Conservation (phyloP, 2,888 invertebrate genomes). For the Sinopyrophorus schimmeli region DNA sequence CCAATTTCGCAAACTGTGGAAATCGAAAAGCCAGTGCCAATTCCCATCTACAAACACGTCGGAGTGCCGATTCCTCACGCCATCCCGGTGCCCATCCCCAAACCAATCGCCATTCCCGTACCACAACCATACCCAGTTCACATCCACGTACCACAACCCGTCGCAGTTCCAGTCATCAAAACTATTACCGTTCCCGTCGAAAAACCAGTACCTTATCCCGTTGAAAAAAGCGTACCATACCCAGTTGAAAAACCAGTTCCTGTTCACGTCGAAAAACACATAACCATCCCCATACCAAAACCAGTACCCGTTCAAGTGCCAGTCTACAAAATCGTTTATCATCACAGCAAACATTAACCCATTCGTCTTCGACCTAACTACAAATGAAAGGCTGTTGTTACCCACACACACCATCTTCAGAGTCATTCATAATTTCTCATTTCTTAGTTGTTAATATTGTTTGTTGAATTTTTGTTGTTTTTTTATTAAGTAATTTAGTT, state of each 20-base stretch:
- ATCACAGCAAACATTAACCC: slow-evolving; percentile 62
- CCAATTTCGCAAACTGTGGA: slow-evolving; percentile 68
- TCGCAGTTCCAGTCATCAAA: slow-evolving; percentile 70
- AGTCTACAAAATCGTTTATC: slow-evolving; percentile 72
- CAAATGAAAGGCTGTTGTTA: slow-evolving; percentile 28
- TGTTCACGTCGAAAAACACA: slow-evolving; percentile 69
- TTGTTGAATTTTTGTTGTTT: slow-evolving; percentile 15
- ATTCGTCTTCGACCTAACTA: slow-evolving; percentile 5
- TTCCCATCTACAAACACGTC: slow-evolving; percentile 60
- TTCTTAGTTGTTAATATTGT: slow-evolving; percentile 18
- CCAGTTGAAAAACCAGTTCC: slow-evolving; percentile 71
- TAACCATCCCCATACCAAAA: slow-evolving; percentile 69
- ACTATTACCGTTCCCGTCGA: slow-evolving; percentile 71
- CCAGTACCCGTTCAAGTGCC: slow-evolving; percentile 73
- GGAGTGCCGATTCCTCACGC: slow-evolving; percentile 55
- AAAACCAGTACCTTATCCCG: slow-evolving; percentile 72
- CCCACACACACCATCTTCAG: slow-evolving; percentile 30
- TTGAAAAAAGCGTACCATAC: slow-evolving; percentile 67
- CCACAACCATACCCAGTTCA: slow-evolving; percentile 72
- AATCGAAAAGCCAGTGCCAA: slow-evolving; percentile 66
- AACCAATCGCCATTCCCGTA: slow-evolving; percentile 68
- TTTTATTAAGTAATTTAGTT: too few relatives aligned
- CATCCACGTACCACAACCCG: slow-evolving; percentile 68
- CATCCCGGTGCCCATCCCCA: slow-evolving; percentile 67
- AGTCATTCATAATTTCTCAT: slow-evolving; percentile 29